Conservation (phyloP, 2,888 invertebrate genomes). For the Stratiomys singularior region DNA sequence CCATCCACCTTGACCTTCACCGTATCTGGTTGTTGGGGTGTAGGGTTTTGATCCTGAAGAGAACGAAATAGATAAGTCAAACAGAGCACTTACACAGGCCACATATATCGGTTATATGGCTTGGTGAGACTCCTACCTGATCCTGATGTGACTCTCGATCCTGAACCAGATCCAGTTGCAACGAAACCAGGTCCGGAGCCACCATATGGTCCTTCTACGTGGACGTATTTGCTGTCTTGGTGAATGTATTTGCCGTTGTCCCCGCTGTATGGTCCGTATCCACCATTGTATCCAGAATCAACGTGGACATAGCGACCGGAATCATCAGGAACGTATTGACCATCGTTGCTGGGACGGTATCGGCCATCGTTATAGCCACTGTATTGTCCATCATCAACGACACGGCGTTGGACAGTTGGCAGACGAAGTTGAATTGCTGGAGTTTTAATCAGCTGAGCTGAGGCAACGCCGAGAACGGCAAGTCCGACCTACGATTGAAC, state of each 20-base stretch:
- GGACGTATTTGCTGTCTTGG: slow-evolving; percentile 36
- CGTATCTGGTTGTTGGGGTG: slow-evolving; percentile 48
- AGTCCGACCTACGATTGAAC: slow-evolving; percentile 2
- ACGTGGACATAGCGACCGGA: slow-evolving; percentile 69
- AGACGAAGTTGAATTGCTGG: slow-evolving; percentile 30
- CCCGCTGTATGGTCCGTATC: slow-evolving; percentile 59
- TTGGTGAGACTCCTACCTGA: no score
- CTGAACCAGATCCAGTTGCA: slow-evolving; percentile 58
- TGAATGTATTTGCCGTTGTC: slow-evolving; percentile 49
- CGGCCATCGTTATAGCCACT: slow-evolving; percentile 62
- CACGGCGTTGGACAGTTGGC: not conserved
- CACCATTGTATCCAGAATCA: slow-evolving; percentile 67
- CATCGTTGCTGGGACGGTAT: slow-evolving; percentile 67
- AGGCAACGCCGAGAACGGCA: slow-evolving; percentile 45
- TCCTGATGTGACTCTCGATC: slow-evolving; percentile 47
- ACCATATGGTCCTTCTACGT: slow-evolving; percentile 46
- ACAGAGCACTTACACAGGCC: no score
- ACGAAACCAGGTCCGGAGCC: slow-evolving; percentile 55
- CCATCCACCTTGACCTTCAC: slow-evolving; percentile 58
- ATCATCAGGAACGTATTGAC: slow-evolving; percentile 69
- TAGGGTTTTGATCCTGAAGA: slow-evolving; percentile 9
- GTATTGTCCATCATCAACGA: slow-evolving; percentile 41
- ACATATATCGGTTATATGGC: no score
- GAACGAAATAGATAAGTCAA: no score
- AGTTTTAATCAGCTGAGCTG: slow-evolving; percentile 45